A percentile compares a stretch with the other conserved stretches of the same genome.
phyloP scores from a whole-genome alignment of 92 coral and sea anemone species.

The Siderastrea siderea region DNA sequence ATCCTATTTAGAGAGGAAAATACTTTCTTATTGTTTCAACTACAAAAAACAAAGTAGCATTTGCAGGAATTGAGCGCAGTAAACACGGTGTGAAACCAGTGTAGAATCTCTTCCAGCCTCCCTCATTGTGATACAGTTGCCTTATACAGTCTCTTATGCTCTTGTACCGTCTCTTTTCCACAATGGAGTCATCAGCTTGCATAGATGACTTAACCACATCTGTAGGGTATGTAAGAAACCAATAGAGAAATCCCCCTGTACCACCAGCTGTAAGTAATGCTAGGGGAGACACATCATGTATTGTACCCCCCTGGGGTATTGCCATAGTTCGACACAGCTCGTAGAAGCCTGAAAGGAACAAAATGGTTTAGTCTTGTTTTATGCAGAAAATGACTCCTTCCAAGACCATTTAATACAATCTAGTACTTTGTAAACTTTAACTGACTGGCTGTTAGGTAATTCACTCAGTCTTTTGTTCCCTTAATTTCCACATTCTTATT shows the following conservation, averaged over 20 bases:
- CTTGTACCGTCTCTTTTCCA: slow-evolving; percentile 71
- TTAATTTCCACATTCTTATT: too few relatives aligned
- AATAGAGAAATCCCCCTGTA: slow-evolving; percentile 87
- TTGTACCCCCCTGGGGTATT: slow-evolving; percentile 89
- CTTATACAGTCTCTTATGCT: slow-evolving; percentile 81
- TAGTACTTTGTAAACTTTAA: too few relatives aligned
- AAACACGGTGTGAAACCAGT: slow-evolving; percentile 88
- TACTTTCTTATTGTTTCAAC: slow-evolving; percentile 86
- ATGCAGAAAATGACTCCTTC: too few relatives aligned
- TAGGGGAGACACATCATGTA: slow-evolving; percentile 80
- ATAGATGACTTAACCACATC: slow-evolving; percentile 89
- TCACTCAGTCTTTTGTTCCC: too few relatives aligned
- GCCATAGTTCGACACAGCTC: slow-evolving; percentile 70
- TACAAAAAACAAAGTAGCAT: slow-evolving; percentile 84
- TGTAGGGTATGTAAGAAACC: slow-evolving; percentile 92
- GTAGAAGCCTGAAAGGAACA: slow-evolving; percentile 75
- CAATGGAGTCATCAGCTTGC: slow-evolving; percentile 86
- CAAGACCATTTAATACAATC: too few relatives aligned
- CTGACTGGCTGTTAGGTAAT: too few relatives aligned
- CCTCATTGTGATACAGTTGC: slow-evolving; percentile 73
- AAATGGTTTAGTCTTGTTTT: too few relatives aligned
- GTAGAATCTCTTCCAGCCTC: slow-evolving; percentile 86
- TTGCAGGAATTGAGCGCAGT: slow-evolving; percentile 89
- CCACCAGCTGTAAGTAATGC: slow-evolving; percentile 82
- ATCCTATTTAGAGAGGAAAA: slow-evolving; percentile 30